A percentile compares a stretch with the other conserved stretches of the same genome.
Evolutionary conservation across 2,113 vertebrate genomes (phyloP).

Genomic region (Halichoeres trimaculatus): DNA sequence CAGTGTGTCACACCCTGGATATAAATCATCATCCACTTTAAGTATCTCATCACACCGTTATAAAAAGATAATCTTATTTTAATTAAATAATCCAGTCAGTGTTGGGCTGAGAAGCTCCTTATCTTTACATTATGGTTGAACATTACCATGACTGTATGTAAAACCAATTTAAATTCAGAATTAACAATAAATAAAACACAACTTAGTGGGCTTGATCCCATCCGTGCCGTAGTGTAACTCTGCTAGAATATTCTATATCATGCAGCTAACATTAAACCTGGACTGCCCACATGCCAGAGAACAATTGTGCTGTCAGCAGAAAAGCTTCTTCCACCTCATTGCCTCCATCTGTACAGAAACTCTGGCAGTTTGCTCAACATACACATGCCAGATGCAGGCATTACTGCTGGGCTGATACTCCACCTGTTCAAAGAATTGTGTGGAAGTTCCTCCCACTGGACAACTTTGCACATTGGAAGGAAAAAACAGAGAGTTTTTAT

Average conservation of each 20-base stretch:
- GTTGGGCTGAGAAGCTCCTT: no score
- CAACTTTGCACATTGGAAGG: slow-evolving; percentile 2
- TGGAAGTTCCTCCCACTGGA: slow-evolving; percentile 19
- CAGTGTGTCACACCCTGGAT: no score
- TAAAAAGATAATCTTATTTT: no score
- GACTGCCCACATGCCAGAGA: slow-evolving; percentile 5
- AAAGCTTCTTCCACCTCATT: slow-evolving; percentile 59
- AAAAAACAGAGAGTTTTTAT: not conserved
- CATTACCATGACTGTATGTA: no score
- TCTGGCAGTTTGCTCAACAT: slow-evolving; percentile 64
- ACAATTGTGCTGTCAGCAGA: slow-evolving; percentile 61
- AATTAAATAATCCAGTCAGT: no score
- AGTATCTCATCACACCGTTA: no score
- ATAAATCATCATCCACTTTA: no score
- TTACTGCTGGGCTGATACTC: slow-evolving; percentile 57
- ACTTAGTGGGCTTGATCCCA: not conserved
- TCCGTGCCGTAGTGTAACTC: not conserved
- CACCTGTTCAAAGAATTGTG: slow-evolving; percentile 53
- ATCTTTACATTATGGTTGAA: no score
- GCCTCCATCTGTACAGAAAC: slow-evolving; percentile 66
- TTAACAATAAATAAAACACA: not conserved
- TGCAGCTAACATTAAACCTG: not conserved
- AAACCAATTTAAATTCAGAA: not conserved
- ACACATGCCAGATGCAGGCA: slow-evolving; percentile 62
- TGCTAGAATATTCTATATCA: not conserved